phyloP scores from a whole-genome alignment of 2,797 vertebrate species.

The Macrochelys suwanniensis region DNA sequence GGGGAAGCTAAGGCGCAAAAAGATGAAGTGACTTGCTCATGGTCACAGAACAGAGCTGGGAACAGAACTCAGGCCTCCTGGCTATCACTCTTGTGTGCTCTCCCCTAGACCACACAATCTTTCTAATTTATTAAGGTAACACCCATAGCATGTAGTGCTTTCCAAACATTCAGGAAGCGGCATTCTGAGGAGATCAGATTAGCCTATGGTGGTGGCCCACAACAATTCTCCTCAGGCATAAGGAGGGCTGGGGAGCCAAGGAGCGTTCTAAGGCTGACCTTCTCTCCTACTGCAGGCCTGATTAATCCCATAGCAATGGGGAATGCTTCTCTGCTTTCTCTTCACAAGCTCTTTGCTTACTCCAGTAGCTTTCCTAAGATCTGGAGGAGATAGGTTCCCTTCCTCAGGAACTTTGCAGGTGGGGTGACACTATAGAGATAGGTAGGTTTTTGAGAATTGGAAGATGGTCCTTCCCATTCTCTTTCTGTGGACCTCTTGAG shows the following conservation, averaged over 20 bases:
- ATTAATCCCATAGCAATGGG: too few relatives aligned
- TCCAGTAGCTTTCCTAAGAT: neutral
- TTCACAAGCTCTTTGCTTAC: too few relatives aligned
- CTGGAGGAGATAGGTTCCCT: fast-evolving
- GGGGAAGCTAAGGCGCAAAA: too few relatives aligned
- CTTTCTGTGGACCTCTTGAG: too few relatives aligned
- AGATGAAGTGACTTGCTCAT: too few relatives aligned
- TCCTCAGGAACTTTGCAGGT: neutral
- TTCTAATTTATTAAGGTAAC: neutral
- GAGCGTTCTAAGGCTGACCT: too few relatives aligned
- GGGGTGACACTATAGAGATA: neutral
- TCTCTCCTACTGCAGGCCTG: too few relatives aligned
- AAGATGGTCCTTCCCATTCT: neutral
- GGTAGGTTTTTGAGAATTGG: neutral
- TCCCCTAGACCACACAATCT: neutral
- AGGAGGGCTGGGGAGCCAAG: neutral
- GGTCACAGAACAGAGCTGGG: neutral
- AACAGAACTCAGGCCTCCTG: neutral
- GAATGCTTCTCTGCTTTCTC: too few relatives aligned
- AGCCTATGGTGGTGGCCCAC: neutral
- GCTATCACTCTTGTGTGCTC: neutral
- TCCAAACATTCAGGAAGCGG: neutral
- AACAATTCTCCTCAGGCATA: neutral
- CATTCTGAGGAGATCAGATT: neutral
- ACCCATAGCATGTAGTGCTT: neutral